Conservation (phyloP, 30 jellyfish, hydroid and myxozoan species). For the Hydra vulgaris region DNA sequence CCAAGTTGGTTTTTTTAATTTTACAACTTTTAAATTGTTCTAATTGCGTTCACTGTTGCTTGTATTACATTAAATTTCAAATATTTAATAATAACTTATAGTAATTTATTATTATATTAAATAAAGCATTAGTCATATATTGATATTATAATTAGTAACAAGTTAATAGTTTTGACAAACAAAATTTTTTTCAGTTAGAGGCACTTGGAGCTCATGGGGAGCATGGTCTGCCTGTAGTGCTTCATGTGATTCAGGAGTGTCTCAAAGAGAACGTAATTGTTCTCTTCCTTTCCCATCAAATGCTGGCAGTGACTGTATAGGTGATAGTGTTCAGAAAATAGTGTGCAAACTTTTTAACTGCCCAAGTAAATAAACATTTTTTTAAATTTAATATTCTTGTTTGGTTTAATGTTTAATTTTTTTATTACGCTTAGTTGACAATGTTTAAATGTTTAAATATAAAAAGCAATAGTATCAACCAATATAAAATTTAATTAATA, state of each 20-base stretch:
- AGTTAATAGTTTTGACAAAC: too few species aligned
- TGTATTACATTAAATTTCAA: too few species aligned
- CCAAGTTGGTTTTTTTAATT: slow-evolving; percentile 1
- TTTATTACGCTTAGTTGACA: too few species aligned
- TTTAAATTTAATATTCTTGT: neutral
- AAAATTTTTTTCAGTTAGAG: slow-evolving; percentile 2
- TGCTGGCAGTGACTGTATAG: slow-evolving; percentile 22
- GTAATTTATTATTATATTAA: too few species aligned
- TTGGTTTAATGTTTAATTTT: too few species aligned
- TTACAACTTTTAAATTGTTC: neutral
- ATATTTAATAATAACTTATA: too few species aligned
- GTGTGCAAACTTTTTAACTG: slow-evolving; percentile 16
- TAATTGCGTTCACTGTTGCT: too few species aligned
- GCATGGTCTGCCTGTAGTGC: slow-evolving; percentile 7
- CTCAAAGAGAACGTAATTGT: slow-evolving; percentile 11
- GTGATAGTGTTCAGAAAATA: neutral
- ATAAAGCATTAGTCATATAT: too few species aligned
- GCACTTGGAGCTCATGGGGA: slow-evolving; percentile 25
- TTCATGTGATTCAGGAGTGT: slow-evolving; percentile 11
- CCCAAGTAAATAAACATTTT: neutral
- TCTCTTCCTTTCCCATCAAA: slow-evolving; percentile 12
- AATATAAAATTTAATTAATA: too few species aligned
- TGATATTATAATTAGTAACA: neutral
- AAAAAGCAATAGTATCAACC: too few species aligned
- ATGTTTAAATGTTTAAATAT: too few species aligned